Evolutionary conservation across 1,140 invertebrate species (phyloP), one percentile per base, ranked within the genome.

Genomic region (Bombus pascuorum): DNA sequence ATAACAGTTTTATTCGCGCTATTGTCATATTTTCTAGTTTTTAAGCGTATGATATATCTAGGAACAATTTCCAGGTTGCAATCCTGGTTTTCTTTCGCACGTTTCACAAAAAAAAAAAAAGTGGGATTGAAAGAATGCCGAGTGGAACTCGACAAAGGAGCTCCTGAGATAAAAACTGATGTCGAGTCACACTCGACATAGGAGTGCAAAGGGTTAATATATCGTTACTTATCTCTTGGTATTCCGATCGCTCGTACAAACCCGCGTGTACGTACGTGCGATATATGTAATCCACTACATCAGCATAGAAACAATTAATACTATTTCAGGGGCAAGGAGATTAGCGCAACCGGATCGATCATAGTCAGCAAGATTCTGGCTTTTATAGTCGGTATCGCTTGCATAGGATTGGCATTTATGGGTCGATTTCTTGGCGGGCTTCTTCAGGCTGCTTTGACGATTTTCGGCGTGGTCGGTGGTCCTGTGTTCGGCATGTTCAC

Each of bases 401-500:
- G 97, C 89, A 93, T 98, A 53, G 96, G 95, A 6, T 90, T 98
- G 13, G 97, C 98, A 5, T 97, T 97, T 91, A 70, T 98, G 44
- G 96, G 96, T 53, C 96, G 97, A 85, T 95, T 96, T 57, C 92
- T 98, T 44, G 97, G 97, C 6, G 97, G 97, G 2, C 93, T 98
- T 8, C 94, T 98, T 18, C 96, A 98, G 94, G 97, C 97, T 1
- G 96, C 97, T 3, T 91, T 98, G 10, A 97, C 97, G 6, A 97
- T 98, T 81, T 98, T 98, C 92, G 97, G 97, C 53, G 96, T 98
- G 42, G 96, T 98, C 65, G 97, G 98, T 2, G 98, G 98, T 32
- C 98, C 98, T 5, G 94, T 98, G 71, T 93, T 98, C 44, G 97
- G 97, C 1, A 92, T 98, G 32, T 98, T 98, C 93, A 96, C 97